Percentiles rank a stretch among this genome's conserved stretches.
Conservation (phyloP, 2,888 invertebrate species). For the Cerastis rubricosa region DNA sequence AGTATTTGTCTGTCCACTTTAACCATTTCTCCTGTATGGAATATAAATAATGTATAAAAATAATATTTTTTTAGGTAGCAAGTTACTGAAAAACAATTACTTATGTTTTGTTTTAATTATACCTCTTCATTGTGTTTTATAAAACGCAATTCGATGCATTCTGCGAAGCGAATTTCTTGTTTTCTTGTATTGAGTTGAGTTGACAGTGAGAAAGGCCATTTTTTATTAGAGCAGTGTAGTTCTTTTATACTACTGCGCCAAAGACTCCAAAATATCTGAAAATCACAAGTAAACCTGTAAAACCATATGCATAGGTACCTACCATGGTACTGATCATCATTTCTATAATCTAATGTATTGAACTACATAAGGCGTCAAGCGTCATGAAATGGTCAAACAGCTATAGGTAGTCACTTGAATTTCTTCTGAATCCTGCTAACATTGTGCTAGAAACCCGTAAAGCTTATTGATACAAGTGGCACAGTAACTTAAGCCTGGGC, state of each 20-base stretch:
- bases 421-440: neutral
- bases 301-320: neutral
- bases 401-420: neutral
- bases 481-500: neutral
- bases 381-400: neutral
- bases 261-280: constrained; percentile 91
- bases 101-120: neutral
- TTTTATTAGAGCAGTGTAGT: constrained; percentile 68
- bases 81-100: neutral
- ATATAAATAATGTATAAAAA: neutral
- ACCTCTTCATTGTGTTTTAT: constrained; percentile 54
- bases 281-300: constrained; percentile 23
- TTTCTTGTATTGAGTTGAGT: constrained; percentile 31
- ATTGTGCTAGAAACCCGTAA: neutral
- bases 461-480: neutral
- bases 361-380: neutral
- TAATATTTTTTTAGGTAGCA: neutral
- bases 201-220: constrained; percentile 56
- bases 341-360: neutral
- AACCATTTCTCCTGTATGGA: constrained; percentile 33
- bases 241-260: constrained; percentile 90
- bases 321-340: neutral
- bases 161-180: constrained; percentile 23
- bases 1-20: constrained; percentile 89
- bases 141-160: constrained; percentile 53